Base-by-base conservation (phyloP, 2,888 invertebrate genomes). In the Drepana falcataria region DNA sequence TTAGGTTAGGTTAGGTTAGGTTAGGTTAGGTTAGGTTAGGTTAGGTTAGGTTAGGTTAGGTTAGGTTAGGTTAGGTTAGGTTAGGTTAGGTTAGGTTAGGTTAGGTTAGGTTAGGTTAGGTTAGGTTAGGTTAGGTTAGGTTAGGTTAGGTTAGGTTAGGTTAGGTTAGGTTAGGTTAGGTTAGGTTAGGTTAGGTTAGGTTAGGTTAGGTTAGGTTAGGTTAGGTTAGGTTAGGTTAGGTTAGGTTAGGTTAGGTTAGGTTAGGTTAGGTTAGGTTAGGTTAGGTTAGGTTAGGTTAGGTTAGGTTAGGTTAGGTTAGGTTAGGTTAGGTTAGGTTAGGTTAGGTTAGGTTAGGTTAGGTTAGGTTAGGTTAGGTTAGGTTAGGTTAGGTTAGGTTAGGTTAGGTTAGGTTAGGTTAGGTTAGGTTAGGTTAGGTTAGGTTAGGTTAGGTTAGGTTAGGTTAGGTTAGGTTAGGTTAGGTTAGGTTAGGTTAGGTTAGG, bases 1-100 rank as follows among this genome's bases (percentile, higher is more conserved):
- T 52, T 52, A 52, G 52, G 52, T 52, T 52, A 52, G 52, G 52
- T 52, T 52, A 52, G 52, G 52, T 52, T 52, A 52, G 52, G 52
- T 52, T 52, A 52, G 52, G 52, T 52, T 52, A 52, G 52, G 52
- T 52, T 52, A 52, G 52, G 52, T 52, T 52, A 52, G 52, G 52
- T 52, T 52, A 52, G 52, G 52, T 52, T 52, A 52, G 52, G 52
- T 52, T 52, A 52, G 52, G 52, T 52, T 52, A 52, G 52, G 52
- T 52, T 52, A 52, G 52, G 52, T 52, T 52, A 52, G 52, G 52
- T 52, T 52, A 52, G 52, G 52, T 52, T 52, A 52, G 52, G 52
- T 52, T 52, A 52, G 52, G 52, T 52, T 52, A 52, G 52, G 52
- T 52, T 52, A 52, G 52, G 52, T 52, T 52, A 52, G 52, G 52